Conservation (phyloP, 2,888 invertebrate species). For the Amblyteles armatorius region DNA sequence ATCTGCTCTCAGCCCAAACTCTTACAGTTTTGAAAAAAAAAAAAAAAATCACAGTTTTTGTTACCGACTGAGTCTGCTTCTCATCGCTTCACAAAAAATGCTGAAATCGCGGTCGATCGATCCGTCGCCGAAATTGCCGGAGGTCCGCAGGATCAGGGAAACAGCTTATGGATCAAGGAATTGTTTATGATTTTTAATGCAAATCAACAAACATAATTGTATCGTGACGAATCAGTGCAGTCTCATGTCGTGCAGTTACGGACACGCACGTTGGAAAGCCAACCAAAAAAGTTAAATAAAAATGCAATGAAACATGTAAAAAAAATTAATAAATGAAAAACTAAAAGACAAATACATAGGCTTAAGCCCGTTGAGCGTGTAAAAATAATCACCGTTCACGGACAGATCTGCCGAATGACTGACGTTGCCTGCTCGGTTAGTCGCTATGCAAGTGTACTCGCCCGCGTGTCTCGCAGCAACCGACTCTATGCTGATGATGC, state of each 20-base stretch:
- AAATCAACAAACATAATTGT: constrained; percentile 4
- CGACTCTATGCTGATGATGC: constrained; percentile 89
- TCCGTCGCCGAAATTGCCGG: background rate
- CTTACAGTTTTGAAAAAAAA: background rate
- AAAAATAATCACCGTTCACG: constrained; percentile 85
- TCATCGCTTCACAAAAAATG: background rate
- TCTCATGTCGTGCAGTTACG: background rate
- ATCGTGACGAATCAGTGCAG: constrained; percentile 1
- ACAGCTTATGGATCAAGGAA: constrained; percentile 1
- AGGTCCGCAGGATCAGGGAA: background rate
- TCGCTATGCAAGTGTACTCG: constrained; percentile 87
- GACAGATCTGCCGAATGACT: constrained; percentile 85
- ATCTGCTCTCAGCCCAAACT: too few relatives aligned
- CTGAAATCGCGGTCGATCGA: background rate
- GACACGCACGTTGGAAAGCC: constrained; percentile 3
- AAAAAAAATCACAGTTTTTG: background rate
- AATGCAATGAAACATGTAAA: background rate
- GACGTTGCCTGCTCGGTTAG: constrained; percentile 86
- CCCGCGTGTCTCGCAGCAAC: constrained; percentile 90
- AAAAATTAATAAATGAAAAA: background rate
- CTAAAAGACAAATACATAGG: background rate
- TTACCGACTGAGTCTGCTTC: background rate
- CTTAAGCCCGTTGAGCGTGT: background rate
- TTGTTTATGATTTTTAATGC: background rate
- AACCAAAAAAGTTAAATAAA: background rate